Evolutionary conservation across 2,797 vertebrate species (phyloP).

Genomic region (Macrochelys suwanniensis): DNA sequence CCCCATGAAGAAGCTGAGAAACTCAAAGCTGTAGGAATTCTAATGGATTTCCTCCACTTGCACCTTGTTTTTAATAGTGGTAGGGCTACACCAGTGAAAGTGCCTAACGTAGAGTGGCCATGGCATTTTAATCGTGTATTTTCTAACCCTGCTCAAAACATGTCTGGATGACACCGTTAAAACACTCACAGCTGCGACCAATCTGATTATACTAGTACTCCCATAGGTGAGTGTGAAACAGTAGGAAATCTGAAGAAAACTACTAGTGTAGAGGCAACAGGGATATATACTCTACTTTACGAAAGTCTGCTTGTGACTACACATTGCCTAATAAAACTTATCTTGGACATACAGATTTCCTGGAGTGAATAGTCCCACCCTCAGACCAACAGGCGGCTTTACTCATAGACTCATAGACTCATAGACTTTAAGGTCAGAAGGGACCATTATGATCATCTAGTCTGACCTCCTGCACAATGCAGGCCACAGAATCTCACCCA

Average conservation of each 20-base stretch:
- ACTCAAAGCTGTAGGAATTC: not conserved
- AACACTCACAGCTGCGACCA: rapidly evolving
- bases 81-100: not conserved
- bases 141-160: not conserved
- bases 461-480: too few species aligned
- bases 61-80: rapidly evolving
- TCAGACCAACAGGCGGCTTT: not conserved
- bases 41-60: rapidly evolving
- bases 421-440: too few species aligned
- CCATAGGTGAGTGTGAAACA: not conserved
- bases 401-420: too few species aligned
- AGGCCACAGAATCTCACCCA: too few species aligned
- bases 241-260: constrained; percentile 38
- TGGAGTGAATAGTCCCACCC: not conserved
- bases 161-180: not conserved
- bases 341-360: constrained; percentile 41
- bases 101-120: not conserved
- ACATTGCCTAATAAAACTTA: constrained; percentile 39
- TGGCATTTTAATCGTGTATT: not conserved
- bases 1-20: not conserved
- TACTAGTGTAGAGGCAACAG: not conserved
- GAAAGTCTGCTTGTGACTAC: not conserved
- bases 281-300: not conserved
- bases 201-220: not conserved
- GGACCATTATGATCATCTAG: too few species aligned